Base-by-base conservation (phyloP, 2,797 vertebrate genomes). In the Kryptopterus vitreolus region DNA sequence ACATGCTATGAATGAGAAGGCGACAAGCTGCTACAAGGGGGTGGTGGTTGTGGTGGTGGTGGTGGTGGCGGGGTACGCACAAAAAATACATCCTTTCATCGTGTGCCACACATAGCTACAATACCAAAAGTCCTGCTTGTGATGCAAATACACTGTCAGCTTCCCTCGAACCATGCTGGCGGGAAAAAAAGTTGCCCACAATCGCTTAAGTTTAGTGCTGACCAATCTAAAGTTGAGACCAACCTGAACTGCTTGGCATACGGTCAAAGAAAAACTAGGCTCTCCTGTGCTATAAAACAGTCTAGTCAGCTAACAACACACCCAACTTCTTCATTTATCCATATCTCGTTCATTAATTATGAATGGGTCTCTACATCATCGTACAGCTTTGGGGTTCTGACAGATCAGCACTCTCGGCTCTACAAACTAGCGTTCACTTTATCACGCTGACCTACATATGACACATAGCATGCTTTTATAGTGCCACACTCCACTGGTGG, bases 271-370 rank as follows among this genome's bases (percentile, higher is more conserved):
- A 79, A 69, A 79, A 76, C 70, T 43, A 73, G 80, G 48, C 38
- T 46, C 75, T n/a, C 35, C 58, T 77, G 76, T 78, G 43, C 75
- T 78, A 35, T 13, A 71, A 81, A 87, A 77, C 33, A 70, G 85
- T 85, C 71, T 78, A 53, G 78, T 86, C 84, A 86, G 84, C 81
- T 59, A 66, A 80, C 33, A 48, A 35, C 33, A 68, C 50, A 82
- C 61, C 77, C 65, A 78, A 57, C 62, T 66, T 73, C 78, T 58
- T 38, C 46, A 22, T 38, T 38, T 50, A 66, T 57, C 68, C 52
- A 15, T 79, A 46, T 71, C 75, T 76, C 76, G 62, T 84, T 79
- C 57, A 84, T 86, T 81, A 79, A 84, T 81, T 86, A 86, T 84
- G 76, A 79, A 86, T 82, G 73, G 72, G 81, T 75, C 63, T 43